A percentile compares a stretch with the other conserved stretches of the same genome.
These are phyloP conservation scores for Andricus quercusramuli DNA, from an alignment of 2,888 invertebrate genomes.

Conservation along the genomic window DNA sequence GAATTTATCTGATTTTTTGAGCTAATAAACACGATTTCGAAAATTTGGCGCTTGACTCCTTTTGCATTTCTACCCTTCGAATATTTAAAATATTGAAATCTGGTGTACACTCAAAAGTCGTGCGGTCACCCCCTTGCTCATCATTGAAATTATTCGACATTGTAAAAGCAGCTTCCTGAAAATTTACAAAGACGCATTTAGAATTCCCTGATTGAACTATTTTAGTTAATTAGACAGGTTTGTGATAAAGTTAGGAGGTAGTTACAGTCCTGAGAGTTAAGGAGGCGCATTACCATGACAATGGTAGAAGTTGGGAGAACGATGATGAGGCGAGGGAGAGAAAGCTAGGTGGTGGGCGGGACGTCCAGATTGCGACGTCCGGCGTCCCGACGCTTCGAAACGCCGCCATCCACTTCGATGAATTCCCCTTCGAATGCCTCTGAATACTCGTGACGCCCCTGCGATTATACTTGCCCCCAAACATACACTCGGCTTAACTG, in stretches of 20 bases:
- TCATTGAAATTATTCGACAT: too few species aligned
- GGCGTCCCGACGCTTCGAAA: constrained; percentile 67
- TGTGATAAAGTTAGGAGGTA: constrained; percentile 6
- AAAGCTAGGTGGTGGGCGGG: constrained; percentile 55
- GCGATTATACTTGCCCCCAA: constrained; percentile 66
- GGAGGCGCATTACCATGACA: constrained; percentile 67
- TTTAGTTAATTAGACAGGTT: background rate
- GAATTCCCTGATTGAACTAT: background rate
- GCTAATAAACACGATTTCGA: too few species aligned
- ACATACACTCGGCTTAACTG: constrained; percentile 57
- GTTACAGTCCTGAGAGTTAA: background rate
- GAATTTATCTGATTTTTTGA: too few species aligned
- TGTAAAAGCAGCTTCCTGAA: background rate
- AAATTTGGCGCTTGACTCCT: too few species aligned
- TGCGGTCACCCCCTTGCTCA: too few species aligned
- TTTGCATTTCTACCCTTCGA: too few species aligned
- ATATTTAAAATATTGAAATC: too few species aligned
- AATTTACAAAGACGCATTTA: background rate
- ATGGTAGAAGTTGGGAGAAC: constrained; percentile 56
- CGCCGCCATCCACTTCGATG: constrained; percentile 43
- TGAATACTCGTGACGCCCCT: constrained; percentile 64
- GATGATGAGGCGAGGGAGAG: constrained; percentile 43
- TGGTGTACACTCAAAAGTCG: too few species aligned
- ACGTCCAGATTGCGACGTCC: constrained; percentile 71
- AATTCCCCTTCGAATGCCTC: constrained; percentile 46